Conservation (phyloP, 2,797 vertebrate species). For the Pitangus sulphuratus region DNA sequence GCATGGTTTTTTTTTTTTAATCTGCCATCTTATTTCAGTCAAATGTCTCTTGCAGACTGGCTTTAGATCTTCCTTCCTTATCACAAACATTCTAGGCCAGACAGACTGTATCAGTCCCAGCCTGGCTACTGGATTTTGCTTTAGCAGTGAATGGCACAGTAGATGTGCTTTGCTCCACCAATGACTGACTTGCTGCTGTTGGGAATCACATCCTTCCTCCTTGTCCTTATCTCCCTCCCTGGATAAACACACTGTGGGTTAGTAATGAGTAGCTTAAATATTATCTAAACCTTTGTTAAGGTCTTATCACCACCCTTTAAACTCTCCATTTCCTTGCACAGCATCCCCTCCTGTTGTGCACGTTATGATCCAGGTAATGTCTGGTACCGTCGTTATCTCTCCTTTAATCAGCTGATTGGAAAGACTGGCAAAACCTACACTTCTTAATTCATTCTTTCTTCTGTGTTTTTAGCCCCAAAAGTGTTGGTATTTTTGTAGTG, state of each 20-base stretch:
- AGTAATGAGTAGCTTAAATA: neutral
- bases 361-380: accelerated
- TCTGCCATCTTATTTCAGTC: neutral
- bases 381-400: neutral
- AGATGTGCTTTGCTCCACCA: neutral
- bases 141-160: neutral
- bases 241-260: neutral
- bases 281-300: neutral
- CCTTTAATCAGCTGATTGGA: neutral
- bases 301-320: neutral
- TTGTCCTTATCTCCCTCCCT: neutral
- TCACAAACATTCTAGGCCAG: neutral
- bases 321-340: neutral
- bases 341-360: neutral
- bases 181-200: neutral
- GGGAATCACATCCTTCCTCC: neutral
- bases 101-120: neutral
- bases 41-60: neutral
- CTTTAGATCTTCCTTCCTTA: neutral
- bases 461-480: neutral
- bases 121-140: neutral
- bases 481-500: neutral
- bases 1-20: accelerated
- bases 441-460: neutral
- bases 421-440: neutral